Evolutionary conservation across 1,140 invertebrate species (phyloP).

Genomic region (Bombus impatiens): DNA sequence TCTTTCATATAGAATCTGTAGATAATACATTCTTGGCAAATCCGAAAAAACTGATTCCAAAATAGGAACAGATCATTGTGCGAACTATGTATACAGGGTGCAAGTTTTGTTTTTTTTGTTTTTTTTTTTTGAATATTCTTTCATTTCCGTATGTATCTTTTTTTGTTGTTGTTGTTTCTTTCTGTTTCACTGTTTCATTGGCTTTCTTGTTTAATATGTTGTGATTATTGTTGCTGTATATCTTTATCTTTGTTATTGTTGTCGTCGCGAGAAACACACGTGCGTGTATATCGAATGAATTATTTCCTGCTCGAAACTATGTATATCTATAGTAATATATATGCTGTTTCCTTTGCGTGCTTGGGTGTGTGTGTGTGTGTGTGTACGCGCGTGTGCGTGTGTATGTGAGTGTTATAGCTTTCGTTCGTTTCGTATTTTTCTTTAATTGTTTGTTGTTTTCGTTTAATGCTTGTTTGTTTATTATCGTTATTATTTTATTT

Average conservation of each 20-base stretch:
- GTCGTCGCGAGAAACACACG: constrained; percentile 33
- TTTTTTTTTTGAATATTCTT: constrained; percentile 52
- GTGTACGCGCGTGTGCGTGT: constrained; percentile 23
- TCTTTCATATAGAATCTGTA: constrained; percentile 71
- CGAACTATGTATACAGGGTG: constrained; percentile 80
- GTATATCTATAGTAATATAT: constrained; percentile 24
- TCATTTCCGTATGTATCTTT: constrained; percentile 35
- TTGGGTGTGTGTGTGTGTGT: constrained; percentile 38
- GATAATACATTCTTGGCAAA: constrained; percentile 78
- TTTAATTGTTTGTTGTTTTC: constrained; percentile 29
- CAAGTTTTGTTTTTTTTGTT: constrained; percentile 68
- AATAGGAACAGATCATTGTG: constrained; percentile 80
- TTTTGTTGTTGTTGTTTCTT: constrained; percentile 40
- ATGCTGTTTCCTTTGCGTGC: constrained; percentile 37
- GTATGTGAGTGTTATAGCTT: constrained; percentile 22
- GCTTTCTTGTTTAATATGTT: constrained; percentile 33
- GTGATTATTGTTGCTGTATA: constrained; percentile 11
- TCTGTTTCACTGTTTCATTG: constrained; percentile 36
- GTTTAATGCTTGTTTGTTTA: constrained; percentile 60
- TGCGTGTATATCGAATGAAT: neutral
- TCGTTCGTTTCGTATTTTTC: constrained; percentile 36
- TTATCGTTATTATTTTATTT: constrained; percentile 55
- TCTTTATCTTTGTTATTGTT: constrained; percentile 16
- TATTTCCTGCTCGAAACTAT: neutral
- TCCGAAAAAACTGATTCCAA: constrained; percentile 78